Conservation (phyloP, 2,888 invertebrate species). For the Ypsolopha sequella region DNA sequence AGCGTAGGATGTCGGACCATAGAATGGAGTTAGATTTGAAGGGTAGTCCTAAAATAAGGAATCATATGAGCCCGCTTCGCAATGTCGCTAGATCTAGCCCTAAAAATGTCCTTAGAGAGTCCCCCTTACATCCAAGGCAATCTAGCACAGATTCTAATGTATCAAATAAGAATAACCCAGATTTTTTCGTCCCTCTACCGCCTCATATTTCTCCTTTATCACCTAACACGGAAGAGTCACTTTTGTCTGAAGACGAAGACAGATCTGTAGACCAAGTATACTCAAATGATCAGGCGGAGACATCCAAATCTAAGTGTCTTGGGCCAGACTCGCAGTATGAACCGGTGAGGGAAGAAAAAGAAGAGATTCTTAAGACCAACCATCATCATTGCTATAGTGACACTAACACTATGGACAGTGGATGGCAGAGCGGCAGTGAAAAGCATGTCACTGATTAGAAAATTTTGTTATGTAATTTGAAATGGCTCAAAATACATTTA, state of each 20-base stretch:
- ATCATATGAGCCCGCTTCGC: slow-evolving; percentile 44
- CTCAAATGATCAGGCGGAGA: slow-evolving; percentile 42
- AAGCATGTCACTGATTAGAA: slow-evolving; percentile 65
- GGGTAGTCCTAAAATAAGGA: slow-evolving; percentile 46
- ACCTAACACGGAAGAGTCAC: slow-evolving; percentile 55
- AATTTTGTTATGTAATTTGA: not conserved
- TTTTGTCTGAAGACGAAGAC: slow-evolving; percentile 51
- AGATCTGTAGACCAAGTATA: slow-evolving; percentile 30
- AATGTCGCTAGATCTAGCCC: slow-evolving; percentile 31
- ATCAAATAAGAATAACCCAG: slow-evolving; percentile 22
- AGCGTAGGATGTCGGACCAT: slow-evolving; percentile 12
- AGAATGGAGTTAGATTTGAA: slow-evolving; percentile 11
- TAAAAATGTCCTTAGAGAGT: slow-evolving; percentile 32
- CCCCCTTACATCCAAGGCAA: slow-evolving; percentile 27
- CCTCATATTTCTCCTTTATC: slow-evolving; percentile 45
- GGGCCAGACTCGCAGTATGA: slow-evolving; percentile 60
- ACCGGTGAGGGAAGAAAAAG: slow-evolving; percentile 45
- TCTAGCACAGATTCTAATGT: slow-evolving; percentile 29
- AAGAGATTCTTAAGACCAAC: slow-evolving; percentile 43
- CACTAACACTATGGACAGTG: slow-evolving; percentile 75
- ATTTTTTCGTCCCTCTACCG: slow-evolving; percentile 39
- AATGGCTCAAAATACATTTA: not conserved
- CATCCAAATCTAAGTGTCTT: slow-evolving; percentile 43
- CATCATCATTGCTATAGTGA: slow-evolving; percentile 70
- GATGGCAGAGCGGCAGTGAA: slow-evolving; percentile 78